phyloP scores from a whole-genome alignment of 1,140 invertebrate genomes.

The Danaus plexippus region DNA sequence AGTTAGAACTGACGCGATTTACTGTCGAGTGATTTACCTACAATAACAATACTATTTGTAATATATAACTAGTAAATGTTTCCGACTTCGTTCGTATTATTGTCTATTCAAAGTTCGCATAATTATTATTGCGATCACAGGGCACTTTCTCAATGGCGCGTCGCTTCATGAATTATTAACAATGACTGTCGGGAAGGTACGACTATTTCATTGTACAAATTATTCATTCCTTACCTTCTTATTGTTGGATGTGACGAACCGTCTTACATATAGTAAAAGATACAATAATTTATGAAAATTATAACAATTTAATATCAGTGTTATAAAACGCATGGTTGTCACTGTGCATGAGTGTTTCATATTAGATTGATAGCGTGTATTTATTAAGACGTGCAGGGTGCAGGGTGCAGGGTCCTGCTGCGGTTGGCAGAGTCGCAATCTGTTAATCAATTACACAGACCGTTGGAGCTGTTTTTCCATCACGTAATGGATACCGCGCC shows the following conservation, averaged over 20 bases:
- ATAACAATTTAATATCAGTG: not conserved
- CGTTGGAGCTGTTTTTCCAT: slow-evolving; percentile 58
- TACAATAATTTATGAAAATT: too few relatives aligned
- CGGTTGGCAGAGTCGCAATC: slow-evolving; percentile 31
- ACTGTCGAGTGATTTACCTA: slow-evolving; percentile 1
- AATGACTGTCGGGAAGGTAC: slow-evolving; percentile 27
- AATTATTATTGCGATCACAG: slow-evolving; percentile 66
- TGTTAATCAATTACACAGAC: slow-evolving; percentile 64
- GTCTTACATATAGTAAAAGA: too few relatives aligned
- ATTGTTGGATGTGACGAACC: too few relatives aligned
- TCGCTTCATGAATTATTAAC: slow-evolving; percentile 65
- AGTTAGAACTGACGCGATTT: too few relatives aligned
- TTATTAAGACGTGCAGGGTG: slow-evolving; percentile 42
- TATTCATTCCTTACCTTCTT: slow-evolving; percentile 29
- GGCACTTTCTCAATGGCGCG: slow-evolving; percentile 68
- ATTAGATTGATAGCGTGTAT: slow-evolving; percentile 16
- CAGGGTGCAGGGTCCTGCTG: slow-evolving; percentile 18
- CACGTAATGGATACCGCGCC: slow-evolving; percentile 62
- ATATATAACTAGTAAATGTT: slow-evolving; percentile 6
- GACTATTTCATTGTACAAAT: slow-evolving; percentile 44
- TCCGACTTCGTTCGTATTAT: too few relatives aligned
- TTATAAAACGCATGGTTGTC: not conserved
- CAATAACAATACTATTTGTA: slow-evolving; percentile 20
- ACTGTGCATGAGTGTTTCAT: not conserved
- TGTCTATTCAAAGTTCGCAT: slow-evolving; percentile 4